phyloP scores from a whole-genome alignment of 2,113 vertebrate species.

The Corythoichthys intestinalis region DNA sequence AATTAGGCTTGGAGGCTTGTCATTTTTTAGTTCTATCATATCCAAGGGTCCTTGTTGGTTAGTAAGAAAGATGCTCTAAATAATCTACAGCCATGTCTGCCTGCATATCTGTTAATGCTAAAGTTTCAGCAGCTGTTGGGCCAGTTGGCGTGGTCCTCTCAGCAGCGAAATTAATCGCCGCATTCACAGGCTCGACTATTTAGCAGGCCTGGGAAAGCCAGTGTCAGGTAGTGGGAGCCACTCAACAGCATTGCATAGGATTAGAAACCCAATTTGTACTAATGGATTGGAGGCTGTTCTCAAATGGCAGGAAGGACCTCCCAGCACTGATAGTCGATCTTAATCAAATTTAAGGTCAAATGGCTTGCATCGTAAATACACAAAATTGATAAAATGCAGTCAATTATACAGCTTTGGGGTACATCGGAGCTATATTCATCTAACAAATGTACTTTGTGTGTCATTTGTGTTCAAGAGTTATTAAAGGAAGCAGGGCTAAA shows the following conservation, averaged over 20 bases:
- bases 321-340: constrained; percentile 26
- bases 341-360: constrained; percentile 17
- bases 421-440: not conserved
- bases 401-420: not conserved
- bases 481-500: too few species aligned
- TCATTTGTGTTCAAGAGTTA: not conserved
- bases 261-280: constrained; percentile 43
- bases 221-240: constrained; percentile 55
- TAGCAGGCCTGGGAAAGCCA: constrained; percentile 44
- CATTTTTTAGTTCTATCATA: not conserved
- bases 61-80: not conserved
- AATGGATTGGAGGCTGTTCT: constrained; percentile 50
- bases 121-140: constrained; percentile 52
- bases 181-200: constrained; percentile 43
- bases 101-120: constrained; percentile 56
- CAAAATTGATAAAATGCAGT: not conserved
- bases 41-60: not conserved
- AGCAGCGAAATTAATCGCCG: constrained; percentile 27
- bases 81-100: not conserved
- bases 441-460: not conserved
- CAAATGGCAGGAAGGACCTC: constrained; percentile 35
- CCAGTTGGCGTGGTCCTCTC: constrained; percentile 48
- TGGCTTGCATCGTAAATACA: constrained; percentile 11
- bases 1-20: not conserved
- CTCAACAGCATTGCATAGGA: constrained; percentile 35